Conservation (phyloP, 30 jellyfish, hydroid and myxozoan species). For the Morbakka virulenta region DNA sequence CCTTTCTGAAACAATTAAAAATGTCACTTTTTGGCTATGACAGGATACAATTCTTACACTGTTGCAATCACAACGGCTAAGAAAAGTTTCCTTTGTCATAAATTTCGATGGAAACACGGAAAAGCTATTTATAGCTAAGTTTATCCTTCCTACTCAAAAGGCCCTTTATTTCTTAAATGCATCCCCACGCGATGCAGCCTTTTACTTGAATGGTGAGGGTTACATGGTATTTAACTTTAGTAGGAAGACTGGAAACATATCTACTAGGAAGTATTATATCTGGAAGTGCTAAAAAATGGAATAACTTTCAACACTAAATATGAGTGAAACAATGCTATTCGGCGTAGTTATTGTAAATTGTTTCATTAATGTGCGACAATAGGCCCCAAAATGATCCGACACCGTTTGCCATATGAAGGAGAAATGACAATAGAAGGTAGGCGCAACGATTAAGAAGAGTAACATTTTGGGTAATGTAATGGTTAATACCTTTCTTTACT, state of each 20-base stretch:
- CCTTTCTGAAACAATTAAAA: not conserved
- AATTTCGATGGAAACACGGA: not conserved
- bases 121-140: not conserved
- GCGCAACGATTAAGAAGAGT: no score
- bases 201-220: not conserved
- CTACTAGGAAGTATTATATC: no score
- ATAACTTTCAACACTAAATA: no score
- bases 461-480: no score
- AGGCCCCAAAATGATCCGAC: no score
- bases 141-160: not conserved
- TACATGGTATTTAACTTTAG: not conserved
- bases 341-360: no score
- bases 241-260: not conserved
- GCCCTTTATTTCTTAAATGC: not conserved
- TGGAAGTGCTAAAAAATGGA: no score
- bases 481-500: no score
- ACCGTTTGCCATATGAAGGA: no score
- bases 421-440: no score
- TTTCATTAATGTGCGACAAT: no score
- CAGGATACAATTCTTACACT: not conserved
- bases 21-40: not conserved
- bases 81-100: not conserved
- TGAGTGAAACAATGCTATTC: no score
- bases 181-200: not conserved
- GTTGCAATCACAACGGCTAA: not conserved